A percentile compares a stretch with the other conserved stretches of the same genome.
phyloP scores from a whole-genome alignment of 2,113 vertebrate species.

The Gobius niger region DNA sequence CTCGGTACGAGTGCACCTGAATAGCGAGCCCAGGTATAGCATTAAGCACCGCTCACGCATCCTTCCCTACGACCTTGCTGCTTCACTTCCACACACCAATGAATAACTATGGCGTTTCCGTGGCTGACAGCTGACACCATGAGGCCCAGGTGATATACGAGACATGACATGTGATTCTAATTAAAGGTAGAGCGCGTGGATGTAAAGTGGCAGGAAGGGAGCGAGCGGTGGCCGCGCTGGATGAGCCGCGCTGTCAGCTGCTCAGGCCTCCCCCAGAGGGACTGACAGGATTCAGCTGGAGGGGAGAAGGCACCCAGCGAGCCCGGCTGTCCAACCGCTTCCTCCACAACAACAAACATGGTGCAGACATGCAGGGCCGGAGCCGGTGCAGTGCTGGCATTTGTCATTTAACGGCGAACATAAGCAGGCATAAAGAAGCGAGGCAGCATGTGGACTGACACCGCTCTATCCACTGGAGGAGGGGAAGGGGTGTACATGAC shows the following conservation, averaged over 20 bases:
- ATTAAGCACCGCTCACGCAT: constrained; percentile 74
- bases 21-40: constrained; percentile 21
- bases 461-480: constrained; percentile 29
- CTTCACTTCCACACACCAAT: constrained; percentile 73
- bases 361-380: constrained; percentile 47
- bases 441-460: constrained; percentile 58
- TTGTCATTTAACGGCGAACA: constrained; percentile 65
- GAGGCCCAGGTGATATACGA: constrained; percentile 81
- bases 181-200: constrained; percentile 80
- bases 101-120: constrained; percentile 84
- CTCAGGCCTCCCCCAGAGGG: constrained; percentile 63
- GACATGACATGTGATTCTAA: constrained; percentile 85
- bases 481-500: constrained; percentile 32
- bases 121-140: constrained; percentile 83
- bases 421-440: constrained; percentile 64
- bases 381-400: constrained; percentile 51
- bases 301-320: constrained; percentile 63
- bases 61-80: constrained; percentile 79
- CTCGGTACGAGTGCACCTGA: no score
- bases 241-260: constrained; percentile 76
- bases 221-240: constrained; percentile 76
- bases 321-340: constrained; percentile 39
- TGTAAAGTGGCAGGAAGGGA: constrained; percentile 83
- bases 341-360: constrained; percentile 72
- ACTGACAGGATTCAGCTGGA: constrained; percentile 79